Evolutionary conservation across 2,888 invertebrate species (phyloP), one percentile per base, ranked within the genome.

Genomic region (Drosophila meridiana): DNA sequence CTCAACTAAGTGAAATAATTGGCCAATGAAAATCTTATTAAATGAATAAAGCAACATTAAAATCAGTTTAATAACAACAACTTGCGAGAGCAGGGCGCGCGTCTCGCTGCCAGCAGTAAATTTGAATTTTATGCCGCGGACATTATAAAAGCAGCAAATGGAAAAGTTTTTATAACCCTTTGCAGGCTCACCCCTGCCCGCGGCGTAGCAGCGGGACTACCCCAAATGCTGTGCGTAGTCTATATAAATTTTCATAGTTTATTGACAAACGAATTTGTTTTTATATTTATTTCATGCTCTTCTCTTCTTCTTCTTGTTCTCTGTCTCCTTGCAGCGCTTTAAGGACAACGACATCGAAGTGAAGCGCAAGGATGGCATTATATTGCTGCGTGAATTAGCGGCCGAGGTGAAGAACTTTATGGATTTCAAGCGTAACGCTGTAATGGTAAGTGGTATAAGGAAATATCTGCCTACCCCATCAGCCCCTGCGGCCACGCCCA

Each of bases 371-470:
- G 98, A 98, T 91, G 97, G 98, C 9, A 94, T 97, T 76, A 94
- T 97, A 75, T 94, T 98, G 83, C 96, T 98, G 69, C 95, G 97
- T 56, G 97, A 98, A 93, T 96, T 98, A 94, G 97, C 97, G 13
- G 95, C 95, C 0, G 98, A 98, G 93, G 97, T 98, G 63, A 97
- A 98, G 93, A 97, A 97, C 93, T 97, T 98, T 95, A 96, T 98
- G 96, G 97, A 97, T 92, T 97, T 97, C 94, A 97, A 98, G 94
- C 97, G 96, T 93, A 97, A 97, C 92, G 97, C 98, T 38, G 97
- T 98, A 64, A 96, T 97, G 97, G 98, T 98, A 93, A 96, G 95
- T 94, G 47, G 58, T 28, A 45, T 26, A 40, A 57, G 73, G 8
- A 30, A 38, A n/a, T 26, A 28, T 34, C 50, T 34, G 34, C 30